A percentile compares a stretch with the other conserved stretches of the same genome.
phyloP scores from a whole-genome alignment of 2,797 vertebrate genomes.

The Masticophis lateralis region DNA sequence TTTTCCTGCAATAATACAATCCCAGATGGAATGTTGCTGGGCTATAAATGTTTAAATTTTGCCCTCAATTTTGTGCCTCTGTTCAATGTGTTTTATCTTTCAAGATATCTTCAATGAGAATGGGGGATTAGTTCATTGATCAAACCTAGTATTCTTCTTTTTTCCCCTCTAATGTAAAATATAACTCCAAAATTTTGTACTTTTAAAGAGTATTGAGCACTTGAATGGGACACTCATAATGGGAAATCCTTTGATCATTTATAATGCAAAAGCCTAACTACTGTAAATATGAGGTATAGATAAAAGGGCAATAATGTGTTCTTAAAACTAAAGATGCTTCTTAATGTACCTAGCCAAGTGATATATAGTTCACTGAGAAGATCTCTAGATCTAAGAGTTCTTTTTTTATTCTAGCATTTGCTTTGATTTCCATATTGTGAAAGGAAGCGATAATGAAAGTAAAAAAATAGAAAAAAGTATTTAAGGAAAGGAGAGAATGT shows the following conservation, averaged over 20 bases:
- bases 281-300: background rate
- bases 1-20: background rate
- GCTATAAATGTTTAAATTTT: background rate
- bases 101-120: background rate
- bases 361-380: conserved; percentile 42
- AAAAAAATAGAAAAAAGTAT: background rate
- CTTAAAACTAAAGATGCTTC: conserved; percentile 47
- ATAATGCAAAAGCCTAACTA: background rate
- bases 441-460: background rate
- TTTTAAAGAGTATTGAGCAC: background rate
- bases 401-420: conserved; percentile 52
- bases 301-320: conserved; percentile 49
- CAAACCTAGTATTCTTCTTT: background rate
- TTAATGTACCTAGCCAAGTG: conserved; percentile 39
- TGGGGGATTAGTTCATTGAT: background rate
- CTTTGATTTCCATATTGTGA: conserved; percentile 39
- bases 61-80: background rate
- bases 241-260: conserved; percentile 4
- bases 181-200: background rate
- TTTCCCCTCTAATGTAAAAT: background rate
- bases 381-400: background rate
- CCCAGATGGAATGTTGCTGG: background rate
- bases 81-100: background rate
- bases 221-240: background rate
- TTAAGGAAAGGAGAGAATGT: background rate